Evolutionary conservation across 2,113 vertebrate genomes (phyloP), one percentile per base, ranked within the genome.

Genomic region (Genyomyrus donnyi): DNA sequence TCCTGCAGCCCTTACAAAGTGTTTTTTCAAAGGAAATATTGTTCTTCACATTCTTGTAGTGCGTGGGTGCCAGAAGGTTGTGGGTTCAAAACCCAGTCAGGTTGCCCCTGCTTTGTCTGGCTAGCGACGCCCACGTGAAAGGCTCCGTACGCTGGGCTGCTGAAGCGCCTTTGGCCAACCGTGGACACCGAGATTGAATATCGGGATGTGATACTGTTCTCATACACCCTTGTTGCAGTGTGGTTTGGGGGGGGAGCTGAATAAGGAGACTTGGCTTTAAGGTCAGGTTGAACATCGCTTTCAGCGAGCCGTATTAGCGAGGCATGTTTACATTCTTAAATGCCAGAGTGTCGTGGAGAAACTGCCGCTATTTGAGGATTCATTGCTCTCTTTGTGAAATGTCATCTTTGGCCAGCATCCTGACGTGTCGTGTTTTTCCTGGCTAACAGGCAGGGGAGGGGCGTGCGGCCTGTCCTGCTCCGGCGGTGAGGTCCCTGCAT

Each of bases 331-430:
- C 56, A 46, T 45, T 88, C 42, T 66, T 42, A 62, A 88, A 88
- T 62, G 56, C 53, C 53, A 52, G 3, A 2, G 27, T 91, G 88
- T 45, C n/a, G 24, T 70, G 42, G 49, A 42, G 48, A 88, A 85
- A 39, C 88, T 66, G 13, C 39, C 31, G 11, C 35, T 42, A 49
- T 88, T 49, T 89, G n/a, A n/a, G 52, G 19, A 58, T 89, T 66
- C 27, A 70, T 83, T 53, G 42, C 39, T 62, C 77, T 84, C 53
- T 89, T 91, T 89, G 74, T 83, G 62, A 90, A 88, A 91, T 91
- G 89, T 90, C 87, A 88, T 87, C 56, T 31, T 74, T 39, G 46
- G 66, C 49, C 62, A 13, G 46, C 52, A 74, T 88, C 56, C 66
- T 77, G 87, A 88, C 53, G 46, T 88, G 48, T 53, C 35, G 19